A percentile compares a stretch with the other conserved stretches of the same genome.
phyloP scores from a whole-genome alignment of 2,888 invertebrate species.

The Pollenia labialis region DNA sequence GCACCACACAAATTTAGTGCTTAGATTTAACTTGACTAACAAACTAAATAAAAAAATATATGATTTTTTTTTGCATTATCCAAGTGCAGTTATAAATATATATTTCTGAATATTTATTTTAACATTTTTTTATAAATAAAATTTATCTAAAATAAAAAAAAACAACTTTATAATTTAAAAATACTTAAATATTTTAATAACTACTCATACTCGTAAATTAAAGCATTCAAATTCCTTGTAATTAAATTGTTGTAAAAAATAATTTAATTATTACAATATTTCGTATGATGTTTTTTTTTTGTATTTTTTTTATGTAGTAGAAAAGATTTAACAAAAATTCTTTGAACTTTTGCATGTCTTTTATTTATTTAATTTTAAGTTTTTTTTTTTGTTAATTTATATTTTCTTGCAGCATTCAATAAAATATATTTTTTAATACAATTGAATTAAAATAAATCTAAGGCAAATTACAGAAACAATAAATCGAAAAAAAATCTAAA shows the following conservation, averaged over 20 bases:
- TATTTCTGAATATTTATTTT: constrained; percentile 14
- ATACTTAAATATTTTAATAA: constrained; percentile 47
- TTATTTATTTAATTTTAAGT: constrained; percentile 45
- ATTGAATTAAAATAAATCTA: constrained; percentile 3
- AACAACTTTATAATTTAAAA: constrained; percentile 32
- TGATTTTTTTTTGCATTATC: constrained; percentile 14
- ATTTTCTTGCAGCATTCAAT: constrained; percentile 12
- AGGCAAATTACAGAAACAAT: not conserved
- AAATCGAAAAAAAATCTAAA: constrained; percentile 26
- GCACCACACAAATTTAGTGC: too few species aligned
- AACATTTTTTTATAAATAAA: constrained; percentile 35
- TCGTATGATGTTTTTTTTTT: constrained; percentile 4
- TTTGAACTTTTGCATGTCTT: constrained; percentile 66
- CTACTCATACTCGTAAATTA: constrained; percentile 57
- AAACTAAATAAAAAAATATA: not conserved
- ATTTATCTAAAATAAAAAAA: constrained; percentile 47
- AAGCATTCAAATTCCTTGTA: constrained; percentile 58
- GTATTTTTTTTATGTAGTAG: constrained; percentile 17
- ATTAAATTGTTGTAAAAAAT: constrained; percentile 32
- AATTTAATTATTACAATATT: constrained; percentile 31
- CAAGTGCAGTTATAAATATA: constrained; percentile 24
- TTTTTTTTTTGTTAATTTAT: constrained; percentile 1
- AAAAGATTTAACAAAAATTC: constrained; percentile 63
- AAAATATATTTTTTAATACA: not conserved
- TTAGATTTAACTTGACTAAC: too few species aligned